phyloP scores from a whole-genome alignment of 2,888 invertebrate species.

The Cristatella mucedo region DNA sequence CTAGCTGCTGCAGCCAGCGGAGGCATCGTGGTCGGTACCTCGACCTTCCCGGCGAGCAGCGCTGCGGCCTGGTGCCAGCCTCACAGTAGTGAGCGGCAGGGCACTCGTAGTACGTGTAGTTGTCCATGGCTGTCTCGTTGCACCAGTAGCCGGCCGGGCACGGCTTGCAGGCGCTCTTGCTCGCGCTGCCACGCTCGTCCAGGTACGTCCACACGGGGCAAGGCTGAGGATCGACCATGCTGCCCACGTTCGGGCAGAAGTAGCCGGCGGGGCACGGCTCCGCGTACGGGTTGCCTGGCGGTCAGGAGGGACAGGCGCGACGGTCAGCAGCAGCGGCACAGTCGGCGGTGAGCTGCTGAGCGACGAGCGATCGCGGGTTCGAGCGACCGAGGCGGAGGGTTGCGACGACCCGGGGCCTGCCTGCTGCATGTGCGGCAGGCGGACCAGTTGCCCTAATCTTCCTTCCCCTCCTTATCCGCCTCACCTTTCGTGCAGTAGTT shows the following conservation, averaged over 20 bases:
- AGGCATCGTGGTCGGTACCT: too few species aligned
- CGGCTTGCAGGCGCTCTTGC: slow-evolving; percentile 12
- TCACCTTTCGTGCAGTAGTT: too few species aligned
- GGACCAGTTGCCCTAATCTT: too few species aligned
- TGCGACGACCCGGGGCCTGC: too few species aligned
- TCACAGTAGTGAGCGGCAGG: slow-evolving; percentile 30
- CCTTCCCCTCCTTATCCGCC: too few species aligned
- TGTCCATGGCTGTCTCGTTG: slow-evolving; percentile 21
- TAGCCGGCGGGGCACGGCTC: slow-evolving; percentile 24
- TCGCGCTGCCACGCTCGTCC: slow-evolving; percentile 20
- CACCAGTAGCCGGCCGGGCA: slow-evolving; percentile 11
- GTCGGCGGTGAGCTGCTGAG: slow-evolving; percentile 22
- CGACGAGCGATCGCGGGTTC: too few species aligned
- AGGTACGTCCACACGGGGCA: slow-evolving; percentile 28
- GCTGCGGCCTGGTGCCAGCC: slow-evolving; percentile 21
- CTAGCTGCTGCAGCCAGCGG: too few species aligned
- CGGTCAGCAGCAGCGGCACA: slow-evolving; percentile 32
- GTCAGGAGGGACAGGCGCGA: too few species aligned
- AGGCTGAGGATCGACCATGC: slow-evolving; percentile 21
- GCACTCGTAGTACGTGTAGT: slow-evolving; percentile 23
- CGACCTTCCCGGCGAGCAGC: slow-evolving; percentile 27
- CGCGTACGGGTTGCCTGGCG: slow-evolving; percentile 17
- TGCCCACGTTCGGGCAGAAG: slow-evolving; percentile 21
- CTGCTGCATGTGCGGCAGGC: too few species aligned
- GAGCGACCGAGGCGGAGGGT: too few species aligned